A percentile compares a stretch with the other conserved stretches of the same genome.
These are phyloP conservation scores for Neuroterus valhalla DNA, from an alignment of 1,140 invertebrate genomes.

Conservation along the genomic window DNA sequence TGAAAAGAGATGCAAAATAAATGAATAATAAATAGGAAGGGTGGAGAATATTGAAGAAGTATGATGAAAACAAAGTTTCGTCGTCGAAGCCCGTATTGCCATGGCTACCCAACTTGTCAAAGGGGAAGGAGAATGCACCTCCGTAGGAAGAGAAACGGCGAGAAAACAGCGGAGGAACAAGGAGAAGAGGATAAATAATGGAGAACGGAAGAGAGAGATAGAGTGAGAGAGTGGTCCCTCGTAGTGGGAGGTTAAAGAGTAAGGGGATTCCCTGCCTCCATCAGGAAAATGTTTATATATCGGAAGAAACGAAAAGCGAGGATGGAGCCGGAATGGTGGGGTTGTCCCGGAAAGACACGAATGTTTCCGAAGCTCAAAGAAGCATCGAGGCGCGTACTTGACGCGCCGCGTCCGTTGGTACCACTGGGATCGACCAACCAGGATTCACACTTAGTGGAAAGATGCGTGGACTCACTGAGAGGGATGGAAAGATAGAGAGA, in stretches of 20 bases:
- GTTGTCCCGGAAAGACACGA: background rate
- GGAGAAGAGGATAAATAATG: background rate
- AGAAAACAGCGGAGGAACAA: background rate
- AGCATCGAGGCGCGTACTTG: background rate
- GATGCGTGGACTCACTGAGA: background rate
- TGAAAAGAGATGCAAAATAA: constrained; percentile 12
- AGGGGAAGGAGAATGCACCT: constrained; percentile 39
- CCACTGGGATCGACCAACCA: constrained; percentile 16
- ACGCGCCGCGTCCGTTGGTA: constrained; percentile 2
- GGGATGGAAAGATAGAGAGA: background rate
- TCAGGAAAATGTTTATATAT: constrained; percentile 62
- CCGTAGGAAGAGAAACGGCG: constrained; percentile 31
- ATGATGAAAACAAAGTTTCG: constrained; percentile 50
- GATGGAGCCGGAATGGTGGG: constrained; percentile 31
- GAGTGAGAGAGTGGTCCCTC: background rate
- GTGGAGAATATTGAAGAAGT: constrained; percentile 39
- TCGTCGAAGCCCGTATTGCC: constrained; percentile 48
- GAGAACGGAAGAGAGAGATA: background rate
- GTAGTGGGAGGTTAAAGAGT: constrained; percentile 37
- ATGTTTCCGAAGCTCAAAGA: background rate
- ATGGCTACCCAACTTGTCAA: constrained; percentile 49
- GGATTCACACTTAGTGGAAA: constrained; percentile 8
- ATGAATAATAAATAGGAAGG: constrained; percentile 31
- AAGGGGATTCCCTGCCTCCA: constrained; percentile 41
- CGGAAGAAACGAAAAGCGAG: constrained; percentile 56